phyloP scores from a whole-genome alignment of 2,888 invertebrate species.

The Chalcosyrphus nemorum region DNA sequence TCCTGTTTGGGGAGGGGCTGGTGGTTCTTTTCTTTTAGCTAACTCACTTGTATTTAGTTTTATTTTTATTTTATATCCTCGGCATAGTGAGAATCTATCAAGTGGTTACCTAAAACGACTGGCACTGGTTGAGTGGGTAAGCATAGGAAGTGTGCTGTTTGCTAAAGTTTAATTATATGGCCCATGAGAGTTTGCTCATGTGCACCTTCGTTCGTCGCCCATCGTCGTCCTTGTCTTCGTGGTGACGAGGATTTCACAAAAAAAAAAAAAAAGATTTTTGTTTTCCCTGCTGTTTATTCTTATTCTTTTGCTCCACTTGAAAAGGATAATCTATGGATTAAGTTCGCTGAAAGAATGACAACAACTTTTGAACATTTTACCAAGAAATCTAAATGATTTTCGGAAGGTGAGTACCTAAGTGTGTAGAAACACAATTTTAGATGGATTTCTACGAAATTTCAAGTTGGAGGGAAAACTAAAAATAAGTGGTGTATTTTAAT shows the following conservation, averaged over 20 bases:
- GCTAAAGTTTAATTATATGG: constrained; percentile 53
- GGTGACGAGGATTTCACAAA: background rate
- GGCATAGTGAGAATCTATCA: constrained; percentile 55
- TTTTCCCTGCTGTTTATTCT: background rate
- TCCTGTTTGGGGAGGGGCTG: too few relatives aligned
- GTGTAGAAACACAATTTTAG: background rate
- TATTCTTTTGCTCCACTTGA: background rate
- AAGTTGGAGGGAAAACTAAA: background rate
- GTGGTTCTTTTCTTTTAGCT: background rate
- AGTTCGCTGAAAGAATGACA: background rate
- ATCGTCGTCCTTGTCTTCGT: background rate
- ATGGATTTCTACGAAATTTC: background rate
- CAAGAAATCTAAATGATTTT: background rate
- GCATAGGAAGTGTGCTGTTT: constrained; percentile 35
- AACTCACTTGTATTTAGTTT: background rate
- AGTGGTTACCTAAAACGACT: constrained; percentile 50
- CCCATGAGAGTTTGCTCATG: constrained; percentile 40
- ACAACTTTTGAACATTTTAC: background rate
- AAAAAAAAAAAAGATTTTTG: background rate
- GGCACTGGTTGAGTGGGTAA: constrained; percentile 11
- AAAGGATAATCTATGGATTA: constrained; percentile 13
- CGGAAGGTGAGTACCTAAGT: background rate
- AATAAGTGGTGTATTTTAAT: background rate
- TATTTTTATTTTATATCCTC: constrained; percentile 11
- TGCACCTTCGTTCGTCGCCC: background rate